Base-by-base conservation (phyloP, 1,140 invertebrate genomes). In the Drosophila lacertosa region DNA sequence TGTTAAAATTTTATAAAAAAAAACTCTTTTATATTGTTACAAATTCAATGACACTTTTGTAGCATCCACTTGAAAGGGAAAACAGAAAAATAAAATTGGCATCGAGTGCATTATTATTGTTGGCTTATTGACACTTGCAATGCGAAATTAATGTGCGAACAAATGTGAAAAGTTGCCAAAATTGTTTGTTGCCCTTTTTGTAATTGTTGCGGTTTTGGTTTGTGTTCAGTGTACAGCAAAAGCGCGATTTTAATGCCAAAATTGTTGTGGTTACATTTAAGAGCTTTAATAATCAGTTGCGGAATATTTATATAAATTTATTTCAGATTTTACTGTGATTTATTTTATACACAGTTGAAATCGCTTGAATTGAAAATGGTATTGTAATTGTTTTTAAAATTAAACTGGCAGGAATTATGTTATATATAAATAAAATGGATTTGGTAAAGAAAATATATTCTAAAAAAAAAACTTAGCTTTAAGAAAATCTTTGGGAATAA, bases 141-240 rank as follows among this genome's bases (percentile, higher is more conserved):
- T 72, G 65, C 16, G 60, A 83, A 66, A 83, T 78, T 74, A 82
- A 83, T 74, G 68, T 58, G 73, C 55, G 47, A 44, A 60, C 24
- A 72, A 84, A 77, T 77, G 82, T 66, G 81, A 42, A 77, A 84
- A 81, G 67, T 77, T 81, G 81, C 62, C 69, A 84, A 72, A 79
- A 81, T 77, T 81, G 68, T 74, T 35, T 86, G 62, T 66, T 79
- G 77, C 32, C 32, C 42, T 32, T 58, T 77, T 81, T 86, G 73
- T 70, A 78, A 74, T 81, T 67, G 68, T 66, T 86, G 81, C 13
- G 77, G 77, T 72, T 72, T 58, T 47, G 32, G 53, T 32, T 50
- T 65, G 45, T 32, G 16, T 44, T 74, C 42, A 45, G 37, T 24
- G 44, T 18, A 26, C 72, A 75, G 40, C 40, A 26, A 58, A 45